Conservation (phyloP, 2,888 invertebrate genomes). For the Vesta saturnalis region DNA sequence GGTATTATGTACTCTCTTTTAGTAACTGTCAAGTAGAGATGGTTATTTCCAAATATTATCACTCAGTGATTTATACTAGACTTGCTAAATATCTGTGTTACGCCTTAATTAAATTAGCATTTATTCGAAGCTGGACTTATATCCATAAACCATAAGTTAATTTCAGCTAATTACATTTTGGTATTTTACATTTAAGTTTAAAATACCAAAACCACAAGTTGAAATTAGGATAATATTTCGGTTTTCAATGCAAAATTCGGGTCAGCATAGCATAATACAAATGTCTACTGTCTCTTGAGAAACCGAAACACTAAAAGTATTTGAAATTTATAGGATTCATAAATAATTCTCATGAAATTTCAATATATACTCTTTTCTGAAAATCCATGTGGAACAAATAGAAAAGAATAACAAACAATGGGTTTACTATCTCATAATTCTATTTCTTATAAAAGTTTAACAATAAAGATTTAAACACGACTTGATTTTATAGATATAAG, state of each 20-base stretch:
- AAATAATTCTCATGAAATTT: constrained; percentile 29
- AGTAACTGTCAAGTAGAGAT: constrained; percentile 36
- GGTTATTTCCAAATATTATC: no score
- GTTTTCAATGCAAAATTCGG: constrained; percentile 16
- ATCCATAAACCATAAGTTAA: no score
- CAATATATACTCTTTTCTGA: constrained; percentile 12
- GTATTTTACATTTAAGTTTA: no score
- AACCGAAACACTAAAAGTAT: constrained; percentile 19
- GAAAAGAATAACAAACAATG: constrained; percentile 7
- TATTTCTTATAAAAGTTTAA: background rate
- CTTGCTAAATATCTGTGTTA: no score
- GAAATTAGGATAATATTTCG: no score
- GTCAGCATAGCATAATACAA: constrained; percentile 4
- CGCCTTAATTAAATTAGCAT: no score
- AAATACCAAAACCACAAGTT: no score
- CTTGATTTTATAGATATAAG: no score
- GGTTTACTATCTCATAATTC: background rate
- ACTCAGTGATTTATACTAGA: no score
- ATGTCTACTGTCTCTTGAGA: constrained; percentile 5
- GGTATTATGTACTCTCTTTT: constrained; percentile 26
- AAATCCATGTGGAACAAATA: constrained; percentile 9
- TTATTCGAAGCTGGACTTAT: no score
- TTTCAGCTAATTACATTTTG: no score
- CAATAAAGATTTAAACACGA: background rate
- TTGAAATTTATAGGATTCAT: constrained; percentile 25